Evolutionary conservation across 53 echinoderm and acorn worm genomes (phyloP).

Genomic region (Hippasteria phrygiana): DNA sequence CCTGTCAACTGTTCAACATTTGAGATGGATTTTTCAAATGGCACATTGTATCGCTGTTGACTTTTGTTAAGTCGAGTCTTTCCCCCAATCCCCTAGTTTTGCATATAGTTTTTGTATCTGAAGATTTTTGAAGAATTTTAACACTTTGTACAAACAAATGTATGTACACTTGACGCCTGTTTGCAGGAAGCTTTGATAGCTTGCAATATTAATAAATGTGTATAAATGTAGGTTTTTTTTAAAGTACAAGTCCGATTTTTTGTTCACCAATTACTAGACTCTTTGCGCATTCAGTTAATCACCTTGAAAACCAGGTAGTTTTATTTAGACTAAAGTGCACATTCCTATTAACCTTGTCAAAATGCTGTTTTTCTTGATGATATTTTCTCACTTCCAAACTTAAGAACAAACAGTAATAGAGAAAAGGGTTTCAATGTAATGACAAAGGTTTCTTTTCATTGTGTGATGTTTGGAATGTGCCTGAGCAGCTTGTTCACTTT

Average conservation of each 20-base stretch:
- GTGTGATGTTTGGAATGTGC: not conserved
- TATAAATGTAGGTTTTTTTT: too few relatives aligned
- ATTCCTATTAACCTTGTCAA: too few relatives aligned
- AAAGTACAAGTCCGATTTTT: too few relatives aligned
- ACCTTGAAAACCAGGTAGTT: too few relatives aligned
- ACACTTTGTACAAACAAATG: conserved; percentile 3
- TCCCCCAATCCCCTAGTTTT: not conserved
- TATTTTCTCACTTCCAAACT: too few relatives aligned
- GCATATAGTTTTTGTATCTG: not conserved
- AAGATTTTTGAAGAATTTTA: conserved; percentile 1
- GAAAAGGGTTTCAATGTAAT: too few relatives aligned
- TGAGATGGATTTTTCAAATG: not conserved
- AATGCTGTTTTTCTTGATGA: too few relatives aligned
- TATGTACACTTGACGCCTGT: not conserved
- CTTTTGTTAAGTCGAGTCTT: not conserved
- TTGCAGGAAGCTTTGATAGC: not conserved
- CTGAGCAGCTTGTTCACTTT: not conserved
- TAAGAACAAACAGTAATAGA: too few relatives aligned
- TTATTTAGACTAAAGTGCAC: too few relatives aligned
- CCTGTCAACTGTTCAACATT: not conserved
- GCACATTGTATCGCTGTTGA: not conserved
- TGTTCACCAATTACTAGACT: too few relatives aligned
- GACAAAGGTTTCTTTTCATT: not conserved
- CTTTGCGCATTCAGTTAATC: too few relatives aligned
- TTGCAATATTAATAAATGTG: not conserved